Base-by-base conservation (phyloP, 1,140 invertebrate species). In the Lepidurus couesii region DNA sequence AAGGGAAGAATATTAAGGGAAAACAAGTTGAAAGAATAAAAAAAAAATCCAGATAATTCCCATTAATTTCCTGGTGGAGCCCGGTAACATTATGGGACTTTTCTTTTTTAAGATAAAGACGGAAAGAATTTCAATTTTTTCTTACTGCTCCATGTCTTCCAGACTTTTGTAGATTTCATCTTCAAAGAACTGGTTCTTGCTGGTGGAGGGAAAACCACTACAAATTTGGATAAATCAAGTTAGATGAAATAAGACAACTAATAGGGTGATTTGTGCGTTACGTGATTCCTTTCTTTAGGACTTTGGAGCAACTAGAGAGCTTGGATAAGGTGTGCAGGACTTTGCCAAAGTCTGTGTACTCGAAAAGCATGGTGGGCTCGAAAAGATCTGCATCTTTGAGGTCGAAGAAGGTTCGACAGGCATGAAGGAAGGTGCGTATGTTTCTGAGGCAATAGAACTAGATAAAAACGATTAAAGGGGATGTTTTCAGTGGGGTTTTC, bases 381-480 rank as follows among this genome's bases (percentile, higher is more conserved):
- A 98, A 98, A 2, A 98, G 86, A 84, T 98, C 95, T n/a, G 87
- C 88, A 79, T 95, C 92, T 10, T 91, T 89, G 34, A 98, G 85
- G 42, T 91, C 91, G 86, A 97, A 98, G 75, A 89, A 87, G 78
- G 89, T 90, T 81, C 91, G 90, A 84, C 95, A 97, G 7, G 92
- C 91, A 75, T 92, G 90, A 16, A 98, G 86, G 86, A 99, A 99
- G 78, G 92, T 89, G 83, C 95, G 91, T 79, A 98, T 98, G 85
- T 98, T 98, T 81, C 96, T 90, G 85, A 96, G 88, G 84, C 96
- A 98, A 76, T 98, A 86, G 86, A 98, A 98, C 93, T 98, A 87
- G 77, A 89, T 89, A 75, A 81, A 79, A 82, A 81, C 80, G 80
- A 75, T 73, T n/a, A 75, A 44, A 42, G 24, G 6, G 5, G 43